A percentile compares a stretch with the other conserved stretches of the same genome.
These are phyloP conservation scores for Ranitomeya imitator DNA, from an alignment of 2,113 vertebrate genomes.

Conservation along the genomic window DNA sequence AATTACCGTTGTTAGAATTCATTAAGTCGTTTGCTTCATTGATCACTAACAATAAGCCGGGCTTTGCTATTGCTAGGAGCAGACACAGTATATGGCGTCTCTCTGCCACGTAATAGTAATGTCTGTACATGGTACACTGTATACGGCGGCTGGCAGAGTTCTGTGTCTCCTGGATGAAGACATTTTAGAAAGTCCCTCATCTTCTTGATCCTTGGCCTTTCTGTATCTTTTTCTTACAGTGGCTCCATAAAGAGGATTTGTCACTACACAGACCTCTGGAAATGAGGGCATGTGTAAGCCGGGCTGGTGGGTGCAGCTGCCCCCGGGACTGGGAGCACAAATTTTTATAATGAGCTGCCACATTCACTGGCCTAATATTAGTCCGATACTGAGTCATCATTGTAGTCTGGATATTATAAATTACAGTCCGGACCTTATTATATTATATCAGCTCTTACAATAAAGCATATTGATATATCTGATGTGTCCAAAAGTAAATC, in stretches of 20 bases:
- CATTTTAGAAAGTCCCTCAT: neutral
- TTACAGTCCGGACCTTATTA: neutral
- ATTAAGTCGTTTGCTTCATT: constrained; percentile 18
- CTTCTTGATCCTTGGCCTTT: neutral
- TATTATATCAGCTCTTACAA: no score
- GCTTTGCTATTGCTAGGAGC: neutral
- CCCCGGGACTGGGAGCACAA: neutral
- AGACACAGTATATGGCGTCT: neutral
- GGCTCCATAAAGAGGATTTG: neutral
- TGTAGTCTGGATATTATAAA: neutral
- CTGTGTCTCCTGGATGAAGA: neutral
- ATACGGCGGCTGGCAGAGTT: neutral
- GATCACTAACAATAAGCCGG: neutral
- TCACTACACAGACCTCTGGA: neutral
- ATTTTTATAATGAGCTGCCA: constrained; percentile 9
- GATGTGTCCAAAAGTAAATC: no score
- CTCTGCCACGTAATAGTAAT: neutral
- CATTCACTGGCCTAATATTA: neutral
- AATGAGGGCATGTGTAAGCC: neutral
- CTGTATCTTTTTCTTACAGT: neutral
- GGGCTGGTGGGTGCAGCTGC: neutral
- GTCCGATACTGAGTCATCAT: neutral
- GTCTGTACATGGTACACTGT: neutral
- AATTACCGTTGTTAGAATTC: constrained; percentile 4
- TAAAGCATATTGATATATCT: no score